Conservation (phyloP, 2,113 vertebrate species). For the Bagarius yarrelli region DNA sequence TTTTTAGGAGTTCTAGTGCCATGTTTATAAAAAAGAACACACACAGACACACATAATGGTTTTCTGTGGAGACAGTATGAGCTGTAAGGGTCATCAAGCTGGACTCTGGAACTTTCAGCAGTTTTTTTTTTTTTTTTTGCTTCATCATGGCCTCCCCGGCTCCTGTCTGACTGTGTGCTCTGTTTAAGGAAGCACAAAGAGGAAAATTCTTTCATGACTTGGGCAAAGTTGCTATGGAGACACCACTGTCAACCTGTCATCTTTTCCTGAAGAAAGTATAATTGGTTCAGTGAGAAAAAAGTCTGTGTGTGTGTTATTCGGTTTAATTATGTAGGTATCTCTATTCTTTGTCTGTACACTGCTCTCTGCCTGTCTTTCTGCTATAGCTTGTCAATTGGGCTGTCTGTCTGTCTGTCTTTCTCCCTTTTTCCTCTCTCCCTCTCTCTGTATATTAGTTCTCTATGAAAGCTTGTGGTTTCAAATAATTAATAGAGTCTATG, state of each 20-base stretch:
- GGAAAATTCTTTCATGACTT: slow-evolving; percentile 20
- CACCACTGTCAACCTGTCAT: slow-evolving; percentile 33
- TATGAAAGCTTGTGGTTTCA: background rate
- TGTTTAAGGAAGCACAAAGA: slow-evolving; percentile 35
- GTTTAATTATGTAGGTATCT: background rate
- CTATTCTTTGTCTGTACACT: too few species aligned
- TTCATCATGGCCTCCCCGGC: background rate
- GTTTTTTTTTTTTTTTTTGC: background rate
- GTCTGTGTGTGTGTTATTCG: background rate
- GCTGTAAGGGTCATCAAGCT: background rate
- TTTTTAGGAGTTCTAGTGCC: slow-evolving; percentile 62
- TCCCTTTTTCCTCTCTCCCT: background rate
- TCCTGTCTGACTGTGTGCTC: slow-evolving; percentile 22
- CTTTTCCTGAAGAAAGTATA: slow-evolving; percentile 27
- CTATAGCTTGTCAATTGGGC: background rate
- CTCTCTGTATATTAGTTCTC: background rate
- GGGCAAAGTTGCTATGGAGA: slow-evolving; percentile 45
- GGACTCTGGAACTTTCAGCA: slow-evolving; percentile 12
- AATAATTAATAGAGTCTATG: background rate
- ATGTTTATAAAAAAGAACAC: slow-evolving; percentile 51
- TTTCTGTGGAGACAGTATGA: slow-evolving; percentile 7
- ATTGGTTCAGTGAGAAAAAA: slow-evolving; percentile 35
- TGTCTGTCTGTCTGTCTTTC: background rate
- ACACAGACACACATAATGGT: background rate
- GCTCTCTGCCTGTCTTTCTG: background rate